These are phyloP conservation scores for Drosophila stalkeri DNA, from an alignment of 2,888 invertebrate genomes.

Conservation along the genomic window DNA sequence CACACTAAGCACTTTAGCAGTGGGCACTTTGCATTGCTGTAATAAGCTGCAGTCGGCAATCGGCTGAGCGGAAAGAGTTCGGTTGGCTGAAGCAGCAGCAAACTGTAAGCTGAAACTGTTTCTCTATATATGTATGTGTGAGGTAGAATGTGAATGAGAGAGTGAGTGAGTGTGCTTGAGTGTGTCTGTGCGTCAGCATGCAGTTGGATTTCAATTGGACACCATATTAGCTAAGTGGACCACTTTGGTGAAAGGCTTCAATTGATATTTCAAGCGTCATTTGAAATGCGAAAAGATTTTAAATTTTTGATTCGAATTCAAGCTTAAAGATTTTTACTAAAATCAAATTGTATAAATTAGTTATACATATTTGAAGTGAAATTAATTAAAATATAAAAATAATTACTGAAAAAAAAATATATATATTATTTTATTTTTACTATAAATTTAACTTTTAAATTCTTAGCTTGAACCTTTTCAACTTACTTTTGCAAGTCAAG, in stretches of 20 bases:
- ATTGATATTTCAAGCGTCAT: neutral
- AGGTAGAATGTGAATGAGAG: neutral
- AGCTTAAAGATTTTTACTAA: neutral
- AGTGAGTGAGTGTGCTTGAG: neutral
- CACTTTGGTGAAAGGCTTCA: neutral
- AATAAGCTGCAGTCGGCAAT: slow-evolving; percentile 37
- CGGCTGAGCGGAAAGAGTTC: neutral
- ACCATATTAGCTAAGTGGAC: slow-evolving; percentile 7
- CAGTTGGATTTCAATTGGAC: slow-evolving; percentile 15
- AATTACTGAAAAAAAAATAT: neutral
- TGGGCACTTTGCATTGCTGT: slow-evolving; percentile 50
- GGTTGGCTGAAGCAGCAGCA: slow-evolving; percentile 6
- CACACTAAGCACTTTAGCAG: slow-evolving; percentile 59
- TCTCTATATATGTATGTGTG: neutral
- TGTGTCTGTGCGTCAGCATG: slow-evolving; percentile 10
- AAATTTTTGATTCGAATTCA: neutral
- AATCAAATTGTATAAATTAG: no score
- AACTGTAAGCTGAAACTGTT: slow-evolving; percentile 56
- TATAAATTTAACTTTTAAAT: neutral
- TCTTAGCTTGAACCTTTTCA: neutral
- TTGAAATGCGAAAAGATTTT: neutral
- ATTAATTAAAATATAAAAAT: neutral
- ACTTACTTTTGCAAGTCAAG: neutral
- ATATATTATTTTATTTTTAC: neutral
- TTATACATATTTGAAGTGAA: no score